Conservation (phyloP, 1,140 invertebrate species). For the Philopotamus ludificatus region DNA sequence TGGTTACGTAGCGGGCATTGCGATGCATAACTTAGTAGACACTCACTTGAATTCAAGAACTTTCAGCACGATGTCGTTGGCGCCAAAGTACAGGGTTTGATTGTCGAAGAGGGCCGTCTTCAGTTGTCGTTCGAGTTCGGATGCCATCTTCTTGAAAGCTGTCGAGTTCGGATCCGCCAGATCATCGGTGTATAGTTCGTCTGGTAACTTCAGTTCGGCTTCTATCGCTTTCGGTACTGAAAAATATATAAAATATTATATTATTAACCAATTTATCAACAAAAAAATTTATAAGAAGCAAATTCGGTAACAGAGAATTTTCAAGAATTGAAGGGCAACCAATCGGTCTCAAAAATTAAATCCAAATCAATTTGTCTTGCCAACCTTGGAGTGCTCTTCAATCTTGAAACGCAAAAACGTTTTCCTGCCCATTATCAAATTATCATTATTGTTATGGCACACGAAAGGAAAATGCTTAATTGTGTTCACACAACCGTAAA, state of each 20-base stretch:
- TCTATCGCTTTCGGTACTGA: conserved; percentile 67
- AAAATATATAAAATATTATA: conserved; percentile 41
- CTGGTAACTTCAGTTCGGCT: conserved; percentile 65
- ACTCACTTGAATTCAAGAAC: conserved; percentile 63
- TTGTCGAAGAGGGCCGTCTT: conserved; percentile 57
- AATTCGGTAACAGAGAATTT: background rate
- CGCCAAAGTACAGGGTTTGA: conserved; percentile 53
- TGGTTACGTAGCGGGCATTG: too few relatives aligned
- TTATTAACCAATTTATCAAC: background rate
- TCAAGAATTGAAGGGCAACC: background rate
- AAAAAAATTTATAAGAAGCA: background rate
- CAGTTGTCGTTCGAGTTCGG: conserved; percentile 60
- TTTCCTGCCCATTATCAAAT: conserved; percentile 23
- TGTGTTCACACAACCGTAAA: conserved; percentile 9
- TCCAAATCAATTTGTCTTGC: background rate
- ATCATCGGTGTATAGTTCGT: conserved; percentile 61
- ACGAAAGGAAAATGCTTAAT: conserved; percentile 20
- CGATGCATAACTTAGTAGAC: too few relatives aligned
- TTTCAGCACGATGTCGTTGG: conserved; percentile 60
- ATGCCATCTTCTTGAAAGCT: conserved; percentile 61
- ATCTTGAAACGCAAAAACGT: background rate
- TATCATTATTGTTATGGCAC: conserved; percentile 21
- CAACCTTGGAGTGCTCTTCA: background rate
- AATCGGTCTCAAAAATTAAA: background rate
- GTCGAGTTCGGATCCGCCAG: conserved; percentile 61